Conservation (phyloP, 2,797 vertebrate species). For the Tapirus indicus region DNA sequence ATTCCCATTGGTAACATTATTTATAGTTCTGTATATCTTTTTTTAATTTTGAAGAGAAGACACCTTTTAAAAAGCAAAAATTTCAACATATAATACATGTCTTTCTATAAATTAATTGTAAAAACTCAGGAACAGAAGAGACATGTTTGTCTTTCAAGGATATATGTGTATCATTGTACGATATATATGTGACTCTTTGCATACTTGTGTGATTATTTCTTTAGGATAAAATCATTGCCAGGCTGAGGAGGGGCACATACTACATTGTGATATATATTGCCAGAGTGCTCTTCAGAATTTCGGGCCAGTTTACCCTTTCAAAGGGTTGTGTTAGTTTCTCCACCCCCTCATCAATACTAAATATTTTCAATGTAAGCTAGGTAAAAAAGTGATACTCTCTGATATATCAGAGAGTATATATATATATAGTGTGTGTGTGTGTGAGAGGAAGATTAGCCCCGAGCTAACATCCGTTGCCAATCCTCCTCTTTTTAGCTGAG, state of each 20-base stretch:
- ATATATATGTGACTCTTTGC: neutral
- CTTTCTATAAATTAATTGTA: neutral
- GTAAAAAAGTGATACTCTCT: neutral
- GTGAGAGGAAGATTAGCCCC: no score
- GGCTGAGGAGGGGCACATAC: neutral
- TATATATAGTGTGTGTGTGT: no score
- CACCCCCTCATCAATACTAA: neutral
- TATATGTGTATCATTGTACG: neutral
- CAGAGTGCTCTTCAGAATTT: neutral
- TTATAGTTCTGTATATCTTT: neutral
- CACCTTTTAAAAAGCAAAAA: neutral
- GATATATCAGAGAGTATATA: no score
- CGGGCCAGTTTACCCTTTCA: neutral
- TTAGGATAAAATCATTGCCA: neutral
- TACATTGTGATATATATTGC: neutral
- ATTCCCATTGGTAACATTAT: neutral
- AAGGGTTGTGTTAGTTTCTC: neutral
- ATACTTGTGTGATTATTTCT: neutral
- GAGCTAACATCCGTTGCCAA: no score
- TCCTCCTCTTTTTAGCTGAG: no score
- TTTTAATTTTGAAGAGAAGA: neutral
- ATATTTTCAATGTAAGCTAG: neutral
- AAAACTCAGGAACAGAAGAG: neutral
- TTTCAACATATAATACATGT: neutral
- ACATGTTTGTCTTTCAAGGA: neutral